Conservation (phyloP, 2,797 vertebrate genomes). For the Malurus leucopterus region DNA sequence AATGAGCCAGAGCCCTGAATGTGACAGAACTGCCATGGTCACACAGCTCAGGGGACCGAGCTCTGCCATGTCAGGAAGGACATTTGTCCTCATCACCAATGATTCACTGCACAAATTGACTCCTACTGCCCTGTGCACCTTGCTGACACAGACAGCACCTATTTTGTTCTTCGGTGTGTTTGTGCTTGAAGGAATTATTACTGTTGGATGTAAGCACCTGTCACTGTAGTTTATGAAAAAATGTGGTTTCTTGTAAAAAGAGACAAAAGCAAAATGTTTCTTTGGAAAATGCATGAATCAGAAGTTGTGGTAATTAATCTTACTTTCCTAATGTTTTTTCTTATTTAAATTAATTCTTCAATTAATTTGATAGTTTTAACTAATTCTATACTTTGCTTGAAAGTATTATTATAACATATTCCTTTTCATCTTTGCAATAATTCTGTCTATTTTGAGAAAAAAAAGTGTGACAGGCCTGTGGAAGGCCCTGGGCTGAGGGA, state of each 20-base stretch:
- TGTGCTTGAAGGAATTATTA: not conserved
- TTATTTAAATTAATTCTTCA: not conserved
- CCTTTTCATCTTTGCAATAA: not conserved
- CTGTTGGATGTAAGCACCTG: not conserved
- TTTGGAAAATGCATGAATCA: not conserved
- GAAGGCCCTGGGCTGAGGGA: not conserved
- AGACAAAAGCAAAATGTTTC: not conserved
- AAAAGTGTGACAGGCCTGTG: not conserved
- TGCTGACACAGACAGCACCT: not conserved
- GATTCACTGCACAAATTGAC: not conserved
- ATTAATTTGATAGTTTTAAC: not conserved
- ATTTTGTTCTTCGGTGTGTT: not conserved
- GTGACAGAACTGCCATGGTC: fast-evolving
- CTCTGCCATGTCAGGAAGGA: not conserved
- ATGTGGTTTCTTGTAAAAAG: fast-evolving
- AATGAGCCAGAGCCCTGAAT: fast-evolving
- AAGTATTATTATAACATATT: not conserved
- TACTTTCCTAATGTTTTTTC: too few species aligned
- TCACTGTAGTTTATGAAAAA: not conserved
- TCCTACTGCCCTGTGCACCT: not conserved
- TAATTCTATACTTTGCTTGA: not conserved
- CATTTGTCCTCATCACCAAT: fast-evolving
- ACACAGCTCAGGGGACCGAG: fast-evolving
- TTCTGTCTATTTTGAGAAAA: not conserved
- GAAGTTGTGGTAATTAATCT: not conserved